Evolutionary conservation across 2,797 vertebrate genomes (phyloP).

Genomic region (Simalia tracyae): DNA sequence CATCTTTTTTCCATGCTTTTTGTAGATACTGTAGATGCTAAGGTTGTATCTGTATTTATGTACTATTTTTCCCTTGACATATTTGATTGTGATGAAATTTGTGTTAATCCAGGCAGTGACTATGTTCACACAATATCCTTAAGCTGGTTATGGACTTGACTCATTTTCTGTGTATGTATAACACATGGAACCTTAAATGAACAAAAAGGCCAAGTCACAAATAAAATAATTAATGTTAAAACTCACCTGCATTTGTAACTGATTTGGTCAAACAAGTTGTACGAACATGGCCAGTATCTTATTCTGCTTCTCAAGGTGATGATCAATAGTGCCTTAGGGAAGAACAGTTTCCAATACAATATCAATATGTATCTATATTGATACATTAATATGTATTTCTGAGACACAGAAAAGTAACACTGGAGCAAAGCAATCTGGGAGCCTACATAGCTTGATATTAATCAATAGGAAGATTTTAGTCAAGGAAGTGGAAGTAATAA

Average conservation of each 20-base stretch:
- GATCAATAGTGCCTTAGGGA: neutral
- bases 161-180: neutral
- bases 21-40: neutral
- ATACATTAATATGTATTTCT: neutral
- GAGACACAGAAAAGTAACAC: neutral
- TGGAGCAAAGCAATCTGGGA: neutral
- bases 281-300: neutral
- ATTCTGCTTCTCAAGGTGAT: neutral
- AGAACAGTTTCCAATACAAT: neutral
- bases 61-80: neutral
- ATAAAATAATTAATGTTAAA: neutral
- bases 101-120: neutral
- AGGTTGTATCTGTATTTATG: neutral
- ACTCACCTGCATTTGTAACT: neutral
- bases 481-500: neutral
- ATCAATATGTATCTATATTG: neutral
- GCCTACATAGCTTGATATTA: neutral
- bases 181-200: neutral
- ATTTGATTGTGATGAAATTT: neutral
- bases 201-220: neutral
- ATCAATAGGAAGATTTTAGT: neutral
- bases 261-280: neutral
- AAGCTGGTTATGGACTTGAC: neutral
- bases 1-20: neutral
- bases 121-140: neutral